Conservation (phyloP, 64 coral and sea anemone species). For the Montipora sp. region DNA sequence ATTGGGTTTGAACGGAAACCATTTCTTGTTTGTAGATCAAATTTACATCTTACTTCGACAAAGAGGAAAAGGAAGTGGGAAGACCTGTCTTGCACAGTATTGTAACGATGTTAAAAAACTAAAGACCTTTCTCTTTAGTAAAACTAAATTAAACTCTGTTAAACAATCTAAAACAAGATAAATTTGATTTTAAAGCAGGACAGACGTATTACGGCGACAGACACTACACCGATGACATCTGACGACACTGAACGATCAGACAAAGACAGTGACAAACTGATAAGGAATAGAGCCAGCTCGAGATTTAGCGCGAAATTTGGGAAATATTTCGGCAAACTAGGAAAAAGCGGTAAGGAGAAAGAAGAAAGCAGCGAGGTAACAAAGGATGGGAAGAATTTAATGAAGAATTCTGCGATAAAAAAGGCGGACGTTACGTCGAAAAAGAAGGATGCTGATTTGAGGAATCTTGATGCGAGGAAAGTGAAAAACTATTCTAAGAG, state of each 20-base stretch:
- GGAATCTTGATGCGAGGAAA: slow-evolving; percentile 10
- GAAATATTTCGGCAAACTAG: slow-evolving; percentile 77
- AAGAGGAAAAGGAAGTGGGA: neutral
- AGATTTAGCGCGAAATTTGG: slow-evolving; percentile 67
- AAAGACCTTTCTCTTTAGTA: neutral
- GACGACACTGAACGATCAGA: slow-evolving; percentile 61
- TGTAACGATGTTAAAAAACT: neutral
- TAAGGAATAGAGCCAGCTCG: slow-evolving; percentile 43
- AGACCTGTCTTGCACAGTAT: neutral
- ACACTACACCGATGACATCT: slow-evolving; percentile 24
- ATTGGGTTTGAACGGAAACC: too few relatives aligned
- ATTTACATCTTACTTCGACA: neutral
- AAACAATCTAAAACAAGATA: neutral
- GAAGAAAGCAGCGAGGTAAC: neutral
- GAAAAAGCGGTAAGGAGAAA: slow-evolving; percentile 46
- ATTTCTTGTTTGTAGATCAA: neutral
- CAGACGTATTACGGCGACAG: neutral
- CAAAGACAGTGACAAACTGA: slow-evolving; percentile 31
- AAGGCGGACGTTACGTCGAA: slow-evolving; percentile 10
- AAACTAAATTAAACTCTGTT: neutral
- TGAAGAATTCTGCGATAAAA: neutral
- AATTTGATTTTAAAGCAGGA: slow-evolving; percentile 38
- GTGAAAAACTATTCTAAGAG: neutral
- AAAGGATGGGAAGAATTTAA: neutral
- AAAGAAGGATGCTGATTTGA: slow-evolving; percentile 1